These are phyloP conservation scores for Onychostoma macrolepis DNA, from an alignment of 2,113 vertebrate genomes.

Conservation along the genomic window DNA sequence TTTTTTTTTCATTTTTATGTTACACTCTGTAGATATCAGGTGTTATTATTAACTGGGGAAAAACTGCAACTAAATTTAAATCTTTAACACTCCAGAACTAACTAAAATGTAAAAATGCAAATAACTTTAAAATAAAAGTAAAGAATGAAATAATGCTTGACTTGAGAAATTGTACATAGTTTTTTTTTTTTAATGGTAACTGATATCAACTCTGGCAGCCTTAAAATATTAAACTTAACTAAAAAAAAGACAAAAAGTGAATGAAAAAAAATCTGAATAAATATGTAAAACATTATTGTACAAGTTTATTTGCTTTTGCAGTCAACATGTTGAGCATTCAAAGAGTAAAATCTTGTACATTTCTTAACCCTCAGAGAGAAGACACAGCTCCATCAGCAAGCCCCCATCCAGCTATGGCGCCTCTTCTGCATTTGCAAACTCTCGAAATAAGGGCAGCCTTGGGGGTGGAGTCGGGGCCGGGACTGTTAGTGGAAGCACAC, in stretches of 20 bases:
- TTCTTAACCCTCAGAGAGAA: constrained; percentile 82
- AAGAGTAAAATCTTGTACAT: background rate
- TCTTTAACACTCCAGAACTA: too few relatives aligned
- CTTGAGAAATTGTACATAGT: too few relatives aligned
- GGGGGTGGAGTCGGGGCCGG: constrained; percentile 69
- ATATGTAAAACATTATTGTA: background rate
- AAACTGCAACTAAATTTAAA: too few relatives aligned
- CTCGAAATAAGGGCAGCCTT: constrained; percentile 75
- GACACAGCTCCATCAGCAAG: constrained; percentile 92
- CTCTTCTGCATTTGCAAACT: constrained; percentile 79
- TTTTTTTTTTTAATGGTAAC: background rate
- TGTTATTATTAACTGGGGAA: background rate
- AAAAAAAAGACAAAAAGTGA: background rate
- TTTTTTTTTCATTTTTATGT: too few relatives aligned
- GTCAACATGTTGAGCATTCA: background rate
- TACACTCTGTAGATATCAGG: too few relatives aligned
- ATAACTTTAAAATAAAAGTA: too few relatives aligned
- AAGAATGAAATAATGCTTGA: too few relatives aligned
- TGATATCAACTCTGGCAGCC: background rate
- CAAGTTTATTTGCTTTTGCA: background rate
- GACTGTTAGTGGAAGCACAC: constrained; percentile 77
- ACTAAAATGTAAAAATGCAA: too few relatives aligned
- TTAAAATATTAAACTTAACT: background rate
- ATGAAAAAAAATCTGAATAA: background rate
- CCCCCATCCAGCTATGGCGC: constrained; percentile 79